Conservation (phyloP, 2,113 vertebrate genomes). For the Meriones unguiculatus region DNA sequence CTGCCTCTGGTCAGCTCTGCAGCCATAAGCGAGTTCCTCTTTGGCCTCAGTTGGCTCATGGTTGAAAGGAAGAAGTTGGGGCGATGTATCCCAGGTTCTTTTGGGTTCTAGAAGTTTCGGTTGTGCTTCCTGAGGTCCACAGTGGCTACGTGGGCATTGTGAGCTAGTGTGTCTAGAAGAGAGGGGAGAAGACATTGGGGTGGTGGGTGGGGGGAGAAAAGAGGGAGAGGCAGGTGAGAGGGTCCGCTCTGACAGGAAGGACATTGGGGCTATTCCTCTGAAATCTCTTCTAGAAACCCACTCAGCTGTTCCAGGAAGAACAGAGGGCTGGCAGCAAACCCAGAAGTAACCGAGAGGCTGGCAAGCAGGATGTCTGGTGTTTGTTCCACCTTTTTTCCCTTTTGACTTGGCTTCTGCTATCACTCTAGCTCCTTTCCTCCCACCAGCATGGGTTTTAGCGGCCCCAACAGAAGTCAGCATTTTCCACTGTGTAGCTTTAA, state of each 20-base stretch:
- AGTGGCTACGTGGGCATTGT: neutral
- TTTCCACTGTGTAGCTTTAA: conserved; percentile 52
- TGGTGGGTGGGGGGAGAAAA: neutral
- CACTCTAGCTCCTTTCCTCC: neutral
- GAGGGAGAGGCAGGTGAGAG: neutral
- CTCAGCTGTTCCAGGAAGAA: neutral
- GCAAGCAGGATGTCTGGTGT: neutral
- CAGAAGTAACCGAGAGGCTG: neutral
- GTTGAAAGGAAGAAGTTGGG: neutral
- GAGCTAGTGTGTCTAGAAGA: neutral
- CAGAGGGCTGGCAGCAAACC: neutral
- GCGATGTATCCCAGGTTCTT: accelerated
- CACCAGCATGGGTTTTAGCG: neutral
- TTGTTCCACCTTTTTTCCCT: neutral
- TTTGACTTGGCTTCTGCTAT: neutral
- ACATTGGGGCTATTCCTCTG: neutral
- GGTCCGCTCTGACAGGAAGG: neutral
- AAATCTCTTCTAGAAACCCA: neutral
- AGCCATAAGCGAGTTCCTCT: neutral
- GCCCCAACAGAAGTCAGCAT: neutral
- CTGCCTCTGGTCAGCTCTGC: neutral
- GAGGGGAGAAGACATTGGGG: neutral
- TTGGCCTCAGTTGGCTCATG: neutral
- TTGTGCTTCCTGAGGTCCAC: neutral
- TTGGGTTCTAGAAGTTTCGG: neutral